Base-by-base conservation (phyloP, 1,140 invertebrate genomes). In the Cataglyphis hispanica region DNA sequence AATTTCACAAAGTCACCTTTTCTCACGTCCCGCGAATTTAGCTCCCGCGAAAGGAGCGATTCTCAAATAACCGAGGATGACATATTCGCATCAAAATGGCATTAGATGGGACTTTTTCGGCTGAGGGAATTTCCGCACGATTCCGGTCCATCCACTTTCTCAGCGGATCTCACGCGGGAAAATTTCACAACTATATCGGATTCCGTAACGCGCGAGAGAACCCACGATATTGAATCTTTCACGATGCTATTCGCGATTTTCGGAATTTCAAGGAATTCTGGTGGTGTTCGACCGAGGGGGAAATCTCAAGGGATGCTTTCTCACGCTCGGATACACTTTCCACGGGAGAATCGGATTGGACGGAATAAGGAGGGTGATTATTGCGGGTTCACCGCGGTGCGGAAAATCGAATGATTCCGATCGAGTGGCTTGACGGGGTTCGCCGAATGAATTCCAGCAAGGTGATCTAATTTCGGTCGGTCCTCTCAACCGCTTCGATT, bases 401-500 rank as follows among this genome's bases (percentile, higher is more conserved):
- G 31, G 22, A 50, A 84, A 37, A 37, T 84, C 40, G 22, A 40
- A 31, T 43, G 6, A 19, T 66, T 70, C 69, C 75, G 70, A 72
- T 77, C 70, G 75, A 75, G 53, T 43, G 10, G 53, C 50, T 61
- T 85, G 56, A 72, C 74, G 56, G 40, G 67, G 53, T 61, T 61
- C 67, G 81, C 34, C 43, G 31, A 40, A 67, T 50, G 69, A 69
- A 86, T 86, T 86, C 85, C 86, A 76, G 27, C 67, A 81, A 60
- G 58, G 77, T 61, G 89, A 88, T 90, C 89, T 90, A 90, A 90
- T 90, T 90, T 90, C 89, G 89, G 77, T 83, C 72, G 88, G 60
- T 72, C 58, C 84, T 74, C 46, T 74, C 46, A 40, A 19, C 25
- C 60, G 40, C 64, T 63, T 46, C 27, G 76, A 66, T 61, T 78